A percentile compares a stretch with the other conserved stretches of the same genome.
phyloP scores from a whole-genome alignment of 2,888 invertebrate genomes.

The Drosophila macrospina region DNA sequence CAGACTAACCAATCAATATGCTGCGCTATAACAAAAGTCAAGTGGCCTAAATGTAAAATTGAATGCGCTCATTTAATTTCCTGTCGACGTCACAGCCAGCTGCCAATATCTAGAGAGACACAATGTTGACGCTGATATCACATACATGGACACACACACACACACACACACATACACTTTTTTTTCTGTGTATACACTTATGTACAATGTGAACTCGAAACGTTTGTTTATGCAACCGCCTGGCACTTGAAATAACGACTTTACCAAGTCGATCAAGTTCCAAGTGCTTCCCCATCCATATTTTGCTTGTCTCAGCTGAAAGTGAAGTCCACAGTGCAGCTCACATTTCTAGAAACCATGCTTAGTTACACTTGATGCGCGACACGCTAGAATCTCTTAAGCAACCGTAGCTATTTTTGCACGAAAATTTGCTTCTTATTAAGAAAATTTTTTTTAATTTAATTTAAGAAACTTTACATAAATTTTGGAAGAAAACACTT shows the following conservation, averaged over 20 bases:
- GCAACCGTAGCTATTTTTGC: too few relatives aligned
- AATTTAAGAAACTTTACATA: too few relatives aligned
- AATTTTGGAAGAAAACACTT: too few relatives aligned
- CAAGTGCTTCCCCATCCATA: slow-evolving; percentile 10
- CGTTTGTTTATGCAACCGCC: slow-evolving; percentile 35
- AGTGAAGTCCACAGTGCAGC: neutral
- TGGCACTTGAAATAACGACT: slow-evolving; percentile 25
- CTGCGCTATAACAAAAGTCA: slow-evolving; percentile 33
- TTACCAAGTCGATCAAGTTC: slow-evolving; percentile 16
- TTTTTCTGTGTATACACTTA: slow-evolving; percentile 1
- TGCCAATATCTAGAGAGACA: slow-evolving; percentile 24
- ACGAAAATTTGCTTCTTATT: too few relatives aligned
- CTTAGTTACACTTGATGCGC: too few relatives aligned
- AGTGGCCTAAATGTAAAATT: slow-evolving; percentile 51
- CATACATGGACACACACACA: too few relatives aligned
- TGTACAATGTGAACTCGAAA: slow-evolving; percentile 11
- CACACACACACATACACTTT: too few relatives aligned
- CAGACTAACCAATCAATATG: slow-evolving; percentile 35
- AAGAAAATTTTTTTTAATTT: too few relatives aligned
- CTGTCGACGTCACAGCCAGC: slow-evolving; percentile 47
- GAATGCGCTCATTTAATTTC: slow-evolving; percentile 54
- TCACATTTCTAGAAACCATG: neutral
- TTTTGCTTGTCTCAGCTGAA: slow-evolving; percentile 32
- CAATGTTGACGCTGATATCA: slow-evolving; percentile 7
- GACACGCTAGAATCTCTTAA: too few relatives aligned